Conservation (phyloP, 2,888 invertebrate genomes). For the Pyrocoelia pectoralis region DNA sequence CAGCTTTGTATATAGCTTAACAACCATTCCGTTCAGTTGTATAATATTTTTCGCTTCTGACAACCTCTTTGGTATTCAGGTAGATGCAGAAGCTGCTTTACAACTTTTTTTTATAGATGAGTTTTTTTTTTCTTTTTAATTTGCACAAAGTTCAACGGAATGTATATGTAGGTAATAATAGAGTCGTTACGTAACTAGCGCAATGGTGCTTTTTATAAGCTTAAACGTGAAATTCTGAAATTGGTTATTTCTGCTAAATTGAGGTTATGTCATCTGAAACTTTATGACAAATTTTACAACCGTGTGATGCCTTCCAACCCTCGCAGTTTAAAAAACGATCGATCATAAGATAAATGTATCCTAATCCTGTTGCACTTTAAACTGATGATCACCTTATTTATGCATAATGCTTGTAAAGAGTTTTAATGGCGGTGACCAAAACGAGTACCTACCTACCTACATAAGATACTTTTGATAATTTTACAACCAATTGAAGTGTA, state of each 20-base stretch:
- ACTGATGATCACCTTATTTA: too few species aligned
- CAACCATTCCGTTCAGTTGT: too few species aligned
- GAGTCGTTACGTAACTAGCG: too few species aligned
- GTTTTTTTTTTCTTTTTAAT: too few species aligned
- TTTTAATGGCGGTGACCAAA: too few species aligned
- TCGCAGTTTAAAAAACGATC: background rate
- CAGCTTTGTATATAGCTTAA: constrained; percentile 17
- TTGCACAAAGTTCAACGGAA: too few species aligned
- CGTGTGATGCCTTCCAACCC: background rate
- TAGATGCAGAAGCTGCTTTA: constrained; percentile 26
- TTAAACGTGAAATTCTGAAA: background rate
- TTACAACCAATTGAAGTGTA: too few species aligned
- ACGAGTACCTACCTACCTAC: too few species aligned
- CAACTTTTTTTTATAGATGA: constrained; percentile 20
- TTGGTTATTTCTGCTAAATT: background rate
- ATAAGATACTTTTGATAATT: too few species aligned
- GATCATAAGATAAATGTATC: background rate
- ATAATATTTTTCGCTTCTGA: constrained; percentile 20
- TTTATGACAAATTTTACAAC: constrained; percentile 1
- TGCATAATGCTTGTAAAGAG: too few species aligned
- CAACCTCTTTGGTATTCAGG: constrained; percentile 18
- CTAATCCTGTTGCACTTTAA: too few species aligned
- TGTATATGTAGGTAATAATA: too few species aligned
- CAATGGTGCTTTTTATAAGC: background rate
- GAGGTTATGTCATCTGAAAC: background rate